A percentile compares a stretch with the other conserved stretches of the same genome.
Conservation (phyloP, 2,888 invertebrate species). For the Dolichomitus sp. region DNA sequence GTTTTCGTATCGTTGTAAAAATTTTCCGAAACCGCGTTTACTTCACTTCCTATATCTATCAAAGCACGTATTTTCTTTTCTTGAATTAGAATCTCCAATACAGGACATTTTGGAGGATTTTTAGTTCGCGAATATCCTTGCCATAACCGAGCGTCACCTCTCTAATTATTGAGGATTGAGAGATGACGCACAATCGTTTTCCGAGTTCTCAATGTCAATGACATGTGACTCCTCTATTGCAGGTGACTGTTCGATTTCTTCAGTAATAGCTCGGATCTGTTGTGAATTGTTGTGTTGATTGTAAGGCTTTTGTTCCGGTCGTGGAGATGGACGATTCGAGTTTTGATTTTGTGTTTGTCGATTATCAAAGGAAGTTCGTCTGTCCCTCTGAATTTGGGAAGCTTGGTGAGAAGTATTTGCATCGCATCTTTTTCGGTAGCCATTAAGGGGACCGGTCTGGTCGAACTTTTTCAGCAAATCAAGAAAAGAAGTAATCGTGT, state of each 20-base stretch:
- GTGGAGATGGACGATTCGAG: too few species aligned
- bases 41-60: constrained; percentile 8
- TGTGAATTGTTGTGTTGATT: too few species aligned
- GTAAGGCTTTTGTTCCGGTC: background rate
- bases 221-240: background rate
- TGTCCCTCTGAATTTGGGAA: too few species aligned
- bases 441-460: too few species aligned
- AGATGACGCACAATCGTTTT: constrained; percentile 25
- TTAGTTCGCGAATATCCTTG: background rate
- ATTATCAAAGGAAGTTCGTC: too few species aligned
- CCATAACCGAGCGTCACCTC: too few species aligned
- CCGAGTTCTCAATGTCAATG: background rate
- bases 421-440: too few species aligned
- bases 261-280: background rate
- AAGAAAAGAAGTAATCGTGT: too few species aligned
- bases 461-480: too few species aligned
- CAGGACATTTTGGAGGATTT: constrained; percentile 8
- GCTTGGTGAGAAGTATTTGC: too few species aligned
- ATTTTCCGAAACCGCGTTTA: constrained; percentile 1
- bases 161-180: background rate
- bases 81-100: background rate
- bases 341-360: too few species aligned
- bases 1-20: background rate
- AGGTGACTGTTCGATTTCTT: too few species aligned
- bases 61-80: background rate